These are phyloP conservation scores for Yasuhikotakia modesta DNA, from an alignment of 2,797 vertebrate genomes.

Conservation along the genomic window DNA sequence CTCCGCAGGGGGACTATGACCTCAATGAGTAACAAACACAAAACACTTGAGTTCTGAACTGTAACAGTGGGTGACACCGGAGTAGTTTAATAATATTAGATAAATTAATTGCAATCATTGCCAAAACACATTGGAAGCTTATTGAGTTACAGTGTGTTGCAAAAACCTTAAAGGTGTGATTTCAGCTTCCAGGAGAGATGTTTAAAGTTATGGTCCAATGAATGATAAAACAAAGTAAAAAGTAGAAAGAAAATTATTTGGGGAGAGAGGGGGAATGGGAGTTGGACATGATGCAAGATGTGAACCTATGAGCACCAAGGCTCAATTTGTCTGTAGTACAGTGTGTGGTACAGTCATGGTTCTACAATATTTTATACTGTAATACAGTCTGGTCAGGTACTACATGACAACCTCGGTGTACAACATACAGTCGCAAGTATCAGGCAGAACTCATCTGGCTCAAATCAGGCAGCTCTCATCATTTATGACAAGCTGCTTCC, in stretches of 20 bases:
- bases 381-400: too few species aligned
- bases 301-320: neutral
- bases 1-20: neutral
- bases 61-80: neutral
- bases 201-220: too few species aligned
- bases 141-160: neutral
- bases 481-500: slow-evolving; percentile 65
- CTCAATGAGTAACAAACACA: slow-evolving; percentile 2
- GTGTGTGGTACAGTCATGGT: too few species aligned
- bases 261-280: too few species aligned
- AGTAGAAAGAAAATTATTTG: too few species aligned
- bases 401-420: neutral
- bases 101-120: neutral
- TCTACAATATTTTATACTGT: too few species aligned
- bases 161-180: too few species aligned
- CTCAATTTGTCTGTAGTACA: neutral
- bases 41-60: neutral
- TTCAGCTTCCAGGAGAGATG: too few species aligned
- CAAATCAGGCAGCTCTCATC: slow-evolving; percentile 54
- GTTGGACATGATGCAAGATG: neutral
- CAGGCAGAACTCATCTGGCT: slow-evolving; percentile 39
- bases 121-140: neutral
- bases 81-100: neutral
- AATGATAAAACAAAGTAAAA: neutral
- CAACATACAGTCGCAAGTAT: slow-evolving; percentile 2